These are phyloP conservation scores for Cepaea hortensis DNA, from an alignment of 2,888 invertebrate species.

Conservation along the genomic window DNA sequence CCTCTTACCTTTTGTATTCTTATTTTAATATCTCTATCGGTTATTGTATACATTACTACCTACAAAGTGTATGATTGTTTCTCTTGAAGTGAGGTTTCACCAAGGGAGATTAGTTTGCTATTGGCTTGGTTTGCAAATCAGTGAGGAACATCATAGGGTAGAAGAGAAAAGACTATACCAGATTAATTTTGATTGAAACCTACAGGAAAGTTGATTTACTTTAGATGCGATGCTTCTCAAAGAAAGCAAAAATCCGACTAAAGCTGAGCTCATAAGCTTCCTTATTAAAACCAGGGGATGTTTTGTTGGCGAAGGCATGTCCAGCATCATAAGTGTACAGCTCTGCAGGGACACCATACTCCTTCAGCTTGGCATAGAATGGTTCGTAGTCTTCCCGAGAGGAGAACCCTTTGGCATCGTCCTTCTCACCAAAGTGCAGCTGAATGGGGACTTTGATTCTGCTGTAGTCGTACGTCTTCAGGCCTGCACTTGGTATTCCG, in stretches of 20 bases:
- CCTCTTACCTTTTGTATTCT: no score
- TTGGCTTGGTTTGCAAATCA: no score
- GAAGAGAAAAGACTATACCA: no score
- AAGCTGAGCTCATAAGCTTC: constrained; percentile 57
- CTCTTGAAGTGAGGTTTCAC: no score
- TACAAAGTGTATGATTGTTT: no score
- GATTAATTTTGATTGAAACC: no score
- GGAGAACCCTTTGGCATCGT: constrained; percentile 49
- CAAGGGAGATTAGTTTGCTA: no score
- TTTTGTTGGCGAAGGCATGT: constrained; percentile 64
- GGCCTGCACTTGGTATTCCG: constrained; percentile 41
- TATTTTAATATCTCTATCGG: no score
- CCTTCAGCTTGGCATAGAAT: constrained; percentile 30
- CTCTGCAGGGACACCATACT: constrained; percentile 19
- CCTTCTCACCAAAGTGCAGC: constrained; percentile 70
- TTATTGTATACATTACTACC: no score
- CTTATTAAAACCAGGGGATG: constrained; percentile 59
- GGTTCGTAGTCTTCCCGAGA: constrained; percentile 34
- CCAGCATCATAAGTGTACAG: constrained; percentile 55
- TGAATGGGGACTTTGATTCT: constrained; percentile 70
- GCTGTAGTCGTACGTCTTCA: constrained; percentile 58
- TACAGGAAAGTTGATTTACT: not conserved
- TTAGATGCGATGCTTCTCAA: constrained; percentile 58
- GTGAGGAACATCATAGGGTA: no score
- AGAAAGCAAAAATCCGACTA: constrained; percentile 59